Conservation (phyloP, 1,140 invertebrate genomes). For the Ceratoteleas bidentatus region DNA sequence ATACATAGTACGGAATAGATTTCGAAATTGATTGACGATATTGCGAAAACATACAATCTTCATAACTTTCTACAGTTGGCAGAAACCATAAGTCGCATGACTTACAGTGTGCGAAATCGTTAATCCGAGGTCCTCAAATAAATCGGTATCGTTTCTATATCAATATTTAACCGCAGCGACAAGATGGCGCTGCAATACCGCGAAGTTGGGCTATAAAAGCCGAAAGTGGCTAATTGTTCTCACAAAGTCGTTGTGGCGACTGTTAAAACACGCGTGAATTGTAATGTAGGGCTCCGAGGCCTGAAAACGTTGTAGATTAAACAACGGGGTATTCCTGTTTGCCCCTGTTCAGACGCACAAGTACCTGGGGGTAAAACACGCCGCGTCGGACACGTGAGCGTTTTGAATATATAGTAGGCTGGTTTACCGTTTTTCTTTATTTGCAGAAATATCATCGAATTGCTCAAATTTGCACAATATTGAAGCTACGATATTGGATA, state of each 20-base stretch:
- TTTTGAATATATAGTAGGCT: too few species aligned
- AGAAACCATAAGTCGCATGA: too few species aligned
- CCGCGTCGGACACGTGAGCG: slow-evolving; percentile 23
- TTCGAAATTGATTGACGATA: too few species aligned
- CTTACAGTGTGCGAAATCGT: slow-evolving; percentile 42
- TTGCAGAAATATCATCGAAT: too few species aligned
- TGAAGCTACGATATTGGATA: too few species aligned
- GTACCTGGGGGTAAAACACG: slow-evolving; percentile 2
- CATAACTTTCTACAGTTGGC: too few species aligned
- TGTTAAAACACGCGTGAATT: slow-evolving; percentile 29
- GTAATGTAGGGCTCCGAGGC: slow-evolving; percentile 5
- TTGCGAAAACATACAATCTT: too few species aligned
- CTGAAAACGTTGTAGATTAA: too few species aligned
- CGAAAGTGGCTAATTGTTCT: slow-evolving; percentile 30
- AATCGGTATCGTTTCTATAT: slow-evolving; percentile 72
- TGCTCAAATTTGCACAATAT: too few species aligned
- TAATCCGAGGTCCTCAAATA: slow-evolving; percentile 39
- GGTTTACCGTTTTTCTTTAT: too few species aligned
- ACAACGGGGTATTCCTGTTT: too few species aligned
- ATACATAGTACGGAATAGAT: too few species aligned
- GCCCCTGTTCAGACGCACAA: neutral
- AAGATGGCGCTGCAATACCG: slow-evolving; percentile 72
- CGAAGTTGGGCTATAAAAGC: slow-evolving; percentile 69
- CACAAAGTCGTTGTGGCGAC: slow-evolving; percentile 32
- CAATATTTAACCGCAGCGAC: slow-evolving; percentile 75